Percentiles rank a stretch among this genome's conserved stretches.
Conservation (phyloP, 2,113 vertebrate genomes). For the Phaethornis superciliosus region DNA sequence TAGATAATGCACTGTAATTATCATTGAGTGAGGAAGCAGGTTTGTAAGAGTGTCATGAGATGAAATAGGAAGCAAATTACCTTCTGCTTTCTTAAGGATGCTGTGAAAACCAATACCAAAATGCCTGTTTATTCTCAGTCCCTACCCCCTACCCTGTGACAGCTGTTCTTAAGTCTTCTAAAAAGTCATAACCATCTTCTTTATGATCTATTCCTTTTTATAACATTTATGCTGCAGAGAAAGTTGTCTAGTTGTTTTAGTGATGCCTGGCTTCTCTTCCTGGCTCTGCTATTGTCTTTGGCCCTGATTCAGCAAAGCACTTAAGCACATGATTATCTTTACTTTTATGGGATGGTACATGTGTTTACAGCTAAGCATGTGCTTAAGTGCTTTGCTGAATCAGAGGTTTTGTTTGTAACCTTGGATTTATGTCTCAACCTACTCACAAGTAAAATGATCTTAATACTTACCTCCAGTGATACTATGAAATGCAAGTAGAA, state of each 20-base stretch:
- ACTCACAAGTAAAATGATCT: conserved; percentile 52
- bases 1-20: background rate
- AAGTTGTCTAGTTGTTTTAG: conserved; percentile 67
- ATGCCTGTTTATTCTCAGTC: conserved; percentile 50
- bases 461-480: conserved; percentile 45
- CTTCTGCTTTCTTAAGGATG: conserved; percentile 67
- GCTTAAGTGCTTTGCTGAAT: conserved; percentile 73
- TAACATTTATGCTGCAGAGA: conserved; percentile 45
- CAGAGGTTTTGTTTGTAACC: conserved; percentile 66
- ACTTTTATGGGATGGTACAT: conserved; percentile 71
- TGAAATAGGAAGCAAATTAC: conserved; percentile 40
- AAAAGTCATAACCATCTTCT: conserved; percentile 62
- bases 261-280: conserved; percentile 69
- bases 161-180: conserved; percentile 74
- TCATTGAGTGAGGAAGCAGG: background rate
- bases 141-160: conserved; percentile 58
- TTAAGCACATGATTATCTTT: conserved; percentile 72
- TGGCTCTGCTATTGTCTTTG: conserved; percentile 69
- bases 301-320: conserved; percentile 71
- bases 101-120: conserved; percentile 68
- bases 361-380: conserved; percentile 72
- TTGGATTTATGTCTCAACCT: conserved; percentile 66
- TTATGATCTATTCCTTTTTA: conserved; percentile 66
- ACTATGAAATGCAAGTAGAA: background rate
- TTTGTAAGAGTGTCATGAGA: conserved; percentile 2